These are phyloP conservation scores for Scotopteryx bipunctaria DNA, from an alignment of 2,888 invertebrate species.

Conservation along the genomic window DNA sequence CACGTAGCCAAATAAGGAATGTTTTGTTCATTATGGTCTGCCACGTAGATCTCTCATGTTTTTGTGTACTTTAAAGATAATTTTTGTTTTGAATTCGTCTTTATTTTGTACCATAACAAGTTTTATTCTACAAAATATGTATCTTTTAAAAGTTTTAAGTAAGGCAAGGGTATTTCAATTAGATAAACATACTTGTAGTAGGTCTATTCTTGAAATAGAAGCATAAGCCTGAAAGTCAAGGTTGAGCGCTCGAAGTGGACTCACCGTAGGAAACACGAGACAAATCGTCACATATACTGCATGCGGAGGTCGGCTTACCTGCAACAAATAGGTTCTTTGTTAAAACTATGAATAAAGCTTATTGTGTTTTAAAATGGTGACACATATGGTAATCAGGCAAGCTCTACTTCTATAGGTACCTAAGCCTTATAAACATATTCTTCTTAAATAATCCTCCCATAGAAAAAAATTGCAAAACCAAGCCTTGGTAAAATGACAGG, in stretches of 20 bases:
- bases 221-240: slow-evolving; percentile 42
- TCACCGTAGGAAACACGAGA: slow-evolving; percentile 61
- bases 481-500: no score
- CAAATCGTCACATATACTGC: slow-evolving; percentile 61
- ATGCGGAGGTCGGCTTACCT: slow-evolving; percentile 71
- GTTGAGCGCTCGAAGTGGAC: slow-evolving; percentile 45
- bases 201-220: slow-evolving; percentile 1
- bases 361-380: slow-evolving; percentile 1
- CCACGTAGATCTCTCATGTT: no score
- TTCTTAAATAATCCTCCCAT: no score
- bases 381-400: neutral
- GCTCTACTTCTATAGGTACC: neutral
- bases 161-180: slow-evolving; percentile 1
- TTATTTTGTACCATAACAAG: no score
- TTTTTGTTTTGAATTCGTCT: no score
- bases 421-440: no score
- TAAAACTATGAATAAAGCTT: slow-evolving; percentile 7
- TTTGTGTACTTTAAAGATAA: no score
- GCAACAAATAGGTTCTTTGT: slow-evolving; percentile 51
- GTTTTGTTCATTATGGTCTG: no score
- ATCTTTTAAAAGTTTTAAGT: no score
- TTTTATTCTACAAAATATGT: no score
- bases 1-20: neutral
- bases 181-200: neutral
- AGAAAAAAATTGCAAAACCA: no score